Conservation (phyloP, 2,888 invertebrate species). For the Gandaritis pyraliata region DNA sequence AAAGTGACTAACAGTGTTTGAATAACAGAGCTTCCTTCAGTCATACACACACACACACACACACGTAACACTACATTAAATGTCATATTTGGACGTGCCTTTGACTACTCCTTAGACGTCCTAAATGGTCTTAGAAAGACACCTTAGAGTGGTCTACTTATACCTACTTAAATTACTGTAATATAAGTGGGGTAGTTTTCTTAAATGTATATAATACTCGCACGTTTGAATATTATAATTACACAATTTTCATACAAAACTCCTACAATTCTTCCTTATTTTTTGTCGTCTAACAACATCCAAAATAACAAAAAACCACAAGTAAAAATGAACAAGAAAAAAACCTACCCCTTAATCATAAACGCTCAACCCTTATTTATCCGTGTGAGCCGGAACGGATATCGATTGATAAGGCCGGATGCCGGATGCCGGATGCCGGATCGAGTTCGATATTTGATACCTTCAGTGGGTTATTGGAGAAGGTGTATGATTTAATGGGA, state of each 20-base stretch:
- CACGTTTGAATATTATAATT: too few species aligned
- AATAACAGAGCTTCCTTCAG: too few species aligned
- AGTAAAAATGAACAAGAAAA: constrained; percentile 19
- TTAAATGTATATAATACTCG: too few species aligned
- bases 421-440: constrained; percentile 43
- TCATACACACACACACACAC: too few species aligned
- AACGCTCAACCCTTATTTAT: constrained; percentile 53
- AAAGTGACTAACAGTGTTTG: too few species aligned
- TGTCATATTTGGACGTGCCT: too few species aligned
- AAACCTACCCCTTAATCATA: constrained; percentile 38
- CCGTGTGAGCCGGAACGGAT: constrained; percentile 53
- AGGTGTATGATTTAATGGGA: constrained; percentile 25
- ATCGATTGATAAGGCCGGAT: constrained; percentile 55
- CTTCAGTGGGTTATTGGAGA: constrained; percentile 54
- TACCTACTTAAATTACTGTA: too few species aligned
- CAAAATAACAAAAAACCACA: constrained; percentile 16
- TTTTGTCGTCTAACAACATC: constrained; percentile 9
- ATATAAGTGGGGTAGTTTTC: too few species aligned
- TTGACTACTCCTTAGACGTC: too few species aligned
- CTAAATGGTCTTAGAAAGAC: too few species aligned
- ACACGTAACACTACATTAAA: too few species aligned
- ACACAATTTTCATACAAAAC: background rate
- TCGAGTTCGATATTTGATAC: constrained; percentile 49
- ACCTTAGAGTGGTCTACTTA: too few species aligned
- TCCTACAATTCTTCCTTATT: background rate